Evolutionary conservation across 2,797 vertebrate species (phyloP), one percentile per base, ranked within the genome.

Genomic region (Distichodus sexfasciatus): DNA sequence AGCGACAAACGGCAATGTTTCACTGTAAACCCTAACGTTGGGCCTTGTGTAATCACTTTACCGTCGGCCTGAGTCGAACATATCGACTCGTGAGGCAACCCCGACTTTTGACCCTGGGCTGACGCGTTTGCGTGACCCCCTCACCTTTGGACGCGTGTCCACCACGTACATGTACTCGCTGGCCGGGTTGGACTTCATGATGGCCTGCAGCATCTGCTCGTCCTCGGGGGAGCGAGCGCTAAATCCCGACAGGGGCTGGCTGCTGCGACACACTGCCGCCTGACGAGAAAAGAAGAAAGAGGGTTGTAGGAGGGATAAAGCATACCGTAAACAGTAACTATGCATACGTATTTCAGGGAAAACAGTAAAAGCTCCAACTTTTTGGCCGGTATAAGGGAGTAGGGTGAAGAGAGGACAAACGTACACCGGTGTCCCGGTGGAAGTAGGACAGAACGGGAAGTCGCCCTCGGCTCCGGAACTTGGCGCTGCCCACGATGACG

Each of bases 91-190:
- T n/a, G n/a, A n/a, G n/a, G n/a, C n/a, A n/a, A n/a, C n/a, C n/a
- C n/a, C n/a, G n/a, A 53, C 33, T 40, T 19, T 54, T 55, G 26
- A 57, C 26, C 43, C 6, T 14, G 2, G 3, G 28, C 9, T 24
- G 17, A 35, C 12, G 11, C 23, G 0, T 29, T 17, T 8, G 1
- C 3, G 1, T 14, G 15, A 46, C 23, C 26, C 5, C 73, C 88
- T 90, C 83, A 98, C 96, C 90, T 97, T 98, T 23, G 97, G 96
- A 31, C 96, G 89, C 0, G 97, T 99, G 82, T 99, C 97, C 79
- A 98, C 95, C 50, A 99, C 97, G 0, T 98, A 98, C 71, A 99
- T 87, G 80, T 92, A 94, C 77, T 95, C 92, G 47, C 95, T 95
- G 66, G 91, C 93, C 0, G 95, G 96, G 71, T 98, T 98, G 77